These are phyloP conservation scores for Pogoniulus pusillus DNA, from an alignment of 2,797 vertebrate species.

Conservation along the genomic window DNA sequence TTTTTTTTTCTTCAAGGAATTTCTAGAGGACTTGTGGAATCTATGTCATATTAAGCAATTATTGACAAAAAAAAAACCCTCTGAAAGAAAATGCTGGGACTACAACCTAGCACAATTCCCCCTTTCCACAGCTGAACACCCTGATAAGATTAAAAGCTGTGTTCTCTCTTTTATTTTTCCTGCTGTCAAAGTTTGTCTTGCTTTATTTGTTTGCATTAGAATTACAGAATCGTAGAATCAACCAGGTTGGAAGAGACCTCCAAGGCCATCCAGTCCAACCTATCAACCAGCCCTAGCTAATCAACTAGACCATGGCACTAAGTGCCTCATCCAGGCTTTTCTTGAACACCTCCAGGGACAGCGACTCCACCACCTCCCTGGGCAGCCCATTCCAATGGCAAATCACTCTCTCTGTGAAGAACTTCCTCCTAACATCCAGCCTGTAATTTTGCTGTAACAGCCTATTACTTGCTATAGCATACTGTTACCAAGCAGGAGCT, in stretches of 20 bases:
- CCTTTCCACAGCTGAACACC: background rate
- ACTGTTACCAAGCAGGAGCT: background rate
- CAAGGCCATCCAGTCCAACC: too few relatives aligned
- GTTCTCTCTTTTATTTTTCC: background rate
- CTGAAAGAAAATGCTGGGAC: background rate
- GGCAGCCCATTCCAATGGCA: too few relatives aligned
- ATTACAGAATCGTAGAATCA: too few relatives aligned
- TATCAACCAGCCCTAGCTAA: too few relatives aligned
- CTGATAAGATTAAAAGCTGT: background rate
- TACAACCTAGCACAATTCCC: background rate
- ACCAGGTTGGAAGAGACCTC: too few relatives aligned
- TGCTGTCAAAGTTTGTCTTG: background rate
- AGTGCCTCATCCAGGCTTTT: too few relatives aligned
- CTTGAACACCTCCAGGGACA: too few relatives aligned
- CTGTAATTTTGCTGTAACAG: too few relatives aligned
- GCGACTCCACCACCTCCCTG: too few relatives aligned
- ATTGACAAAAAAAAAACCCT: background rate
- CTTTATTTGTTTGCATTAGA: background rate
- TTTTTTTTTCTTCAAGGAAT: background rate
- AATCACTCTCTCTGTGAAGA: too few relatives aligned
- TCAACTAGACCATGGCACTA: too few relatives aligned
- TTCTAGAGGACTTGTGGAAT: background rate
- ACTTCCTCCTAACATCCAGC: too few relatives aligned
- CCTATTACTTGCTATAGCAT: conserved; percentile 31
- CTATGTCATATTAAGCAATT: background rate